phyloP scores from a whole-genome alignment of 2,797 vertebrate genomes.

The Phyllotis vaccarum region DNA sequence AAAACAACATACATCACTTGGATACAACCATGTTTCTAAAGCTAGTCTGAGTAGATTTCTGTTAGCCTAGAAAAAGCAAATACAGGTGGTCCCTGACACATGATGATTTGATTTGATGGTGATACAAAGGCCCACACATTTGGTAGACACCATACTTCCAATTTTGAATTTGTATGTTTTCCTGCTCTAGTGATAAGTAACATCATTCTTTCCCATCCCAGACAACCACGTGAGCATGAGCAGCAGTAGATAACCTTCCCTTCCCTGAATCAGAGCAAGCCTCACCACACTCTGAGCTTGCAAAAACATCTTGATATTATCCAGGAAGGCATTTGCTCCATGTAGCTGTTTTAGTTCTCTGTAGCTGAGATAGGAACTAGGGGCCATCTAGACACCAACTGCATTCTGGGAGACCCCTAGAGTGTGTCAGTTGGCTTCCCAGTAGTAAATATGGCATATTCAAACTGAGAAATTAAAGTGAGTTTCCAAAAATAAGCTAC shows the following conservation, averaged over 20 bases:
- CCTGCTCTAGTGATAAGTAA: accelerated
- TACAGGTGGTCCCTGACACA: background rate
- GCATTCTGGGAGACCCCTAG: background rate
- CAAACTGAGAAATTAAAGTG: background rate
- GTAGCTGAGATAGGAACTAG: too few relatives aligned
- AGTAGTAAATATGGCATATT: background rate
- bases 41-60: background rate
- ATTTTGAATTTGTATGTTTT: background rate
- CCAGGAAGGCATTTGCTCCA: background rate
- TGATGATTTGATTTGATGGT: background rate
- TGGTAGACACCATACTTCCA: background rate
- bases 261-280: background rate
- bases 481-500: background rate
- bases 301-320: background rate
- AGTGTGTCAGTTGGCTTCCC: background rate
- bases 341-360: background rate
- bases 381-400: background rate
- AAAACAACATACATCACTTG: background rate
- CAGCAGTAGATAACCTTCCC: background rate
- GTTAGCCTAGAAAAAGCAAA: conserved; percentile 15
- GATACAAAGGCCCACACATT: background rate
- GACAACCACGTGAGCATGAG: too few relatives aligned
- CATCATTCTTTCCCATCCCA: background rate
- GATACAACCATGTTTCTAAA: background rate
- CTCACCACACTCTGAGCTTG: background rate